These are phyloP conservation scores for Clarias laeviceps DNA, from an alignment of 2,797 vertebrate species.

Conservation along the genomic window DNA sequence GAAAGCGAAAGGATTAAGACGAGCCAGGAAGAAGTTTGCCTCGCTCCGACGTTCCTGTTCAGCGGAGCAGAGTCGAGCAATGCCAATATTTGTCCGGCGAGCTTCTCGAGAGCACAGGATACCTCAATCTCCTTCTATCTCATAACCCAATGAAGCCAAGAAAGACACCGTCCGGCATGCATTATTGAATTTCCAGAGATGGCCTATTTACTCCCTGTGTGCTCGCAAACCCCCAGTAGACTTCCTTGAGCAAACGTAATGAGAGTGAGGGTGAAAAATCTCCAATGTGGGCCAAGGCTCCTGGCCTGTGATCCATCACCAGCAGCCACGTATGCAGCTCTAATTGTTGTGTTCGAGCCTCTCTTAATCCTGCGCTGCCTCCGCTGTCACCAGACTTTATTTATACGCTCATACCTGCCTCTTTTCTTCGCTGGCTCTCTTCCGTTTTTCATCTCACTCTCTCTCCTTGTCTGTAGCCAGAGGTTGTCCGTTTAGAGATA, in stretches of 20 bases:
- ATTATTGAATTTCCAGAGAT: constrained; percentile 31
- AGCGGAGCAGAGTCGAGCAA: constrained; percentile 1
- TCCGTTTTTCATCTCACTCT: neutral
- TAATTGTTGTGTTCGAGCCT: constrained; percentile 60
- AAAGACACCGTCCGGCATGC: neutral
- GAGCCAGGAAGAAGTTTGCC: neutral
- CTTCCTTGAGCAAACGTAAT: constrained; percentile 41
- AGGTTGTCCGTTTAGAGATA: constrained; percentile 1
- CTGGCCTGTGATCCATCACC: constrained; percentile 45
- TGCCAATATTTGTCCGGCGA: constrained; percentile 33
- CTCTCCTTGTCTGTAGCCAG: neutral
- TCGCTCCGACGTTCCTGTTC: constrained; percentile 26
- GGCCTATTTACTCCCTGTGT: constrained; percentile 33
- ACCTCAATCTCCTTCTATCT: constrained; percentile 28
- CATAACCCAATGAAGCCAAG: constrained; percentile 15
- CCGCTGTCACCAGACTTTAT: constrained; percentile 54
- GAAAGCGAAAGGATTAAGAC: constrained; percentile 22
- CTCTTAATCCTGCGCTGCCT: constrained; percentile 56
- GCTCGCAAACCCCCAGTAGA: constrained; percentile 46
- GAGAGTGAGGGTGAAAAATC: constrained; percentile 40
- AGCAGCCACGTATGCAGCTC: constrained; percentile 59
- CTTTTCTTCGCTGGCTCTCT: constrained; percentile 19
- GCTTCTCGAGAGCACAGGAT: neutral
- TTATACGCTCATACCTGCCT: constrained; percentile 39
- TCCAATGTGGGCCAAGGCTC: constrained; percentile 28